Percentiles rank a stretch among this genome's conserved stretches.
These are phyloP conservation scores for Melanotaenia pygmaea DNA, from an alignment of 2,797 vertebrate species.

Conservation along the genomic window DNA sequence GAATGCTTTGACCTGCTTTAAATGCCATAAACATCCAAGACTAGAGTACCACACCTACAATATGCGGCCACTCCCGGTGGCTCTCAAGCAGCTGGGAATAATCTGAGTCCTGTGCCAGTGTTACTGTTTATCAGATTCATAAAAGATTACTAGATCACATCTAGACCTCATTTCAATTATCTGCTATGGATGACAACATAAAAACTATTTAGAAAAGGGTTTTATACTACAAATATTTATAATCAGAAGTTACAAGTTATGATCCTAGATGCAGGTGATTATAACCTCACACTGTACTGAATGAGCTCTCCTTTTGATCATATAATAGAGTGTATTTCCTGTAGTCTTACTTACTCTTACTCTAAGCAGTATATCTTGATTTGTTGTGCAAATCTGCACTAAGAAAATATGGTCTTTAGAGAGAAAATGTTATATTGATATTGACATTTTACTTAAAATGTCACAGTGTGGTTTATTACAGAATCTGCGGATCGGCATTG, in stretches of 20 bases:
- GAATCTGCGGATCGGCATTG: conserved; percentile 4
- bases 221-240: neutral
- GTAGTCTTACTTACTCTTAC: neutral
- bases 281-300: neutral
- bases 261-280: neutral
- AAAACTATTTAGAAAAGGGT: neutral
- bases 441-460: conserved; percentile 25
- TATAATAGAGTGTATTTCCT: neutral
- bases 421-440: conserved; percentile 8
- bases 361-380: conserved; percentile 5
- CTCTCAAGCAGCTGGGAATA: neutral
- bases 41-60: conserved; percentile 5
- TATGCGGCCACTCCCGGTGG: neutral
- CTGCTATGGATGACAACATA: neutral
- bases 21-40: conserved; percentile 9
- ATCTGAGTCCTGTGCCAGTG: neutral
- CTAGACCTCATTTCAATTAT: neutral
- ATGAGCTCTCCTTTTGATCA: neutral
- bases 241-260: neutral
- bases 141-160: neutral
- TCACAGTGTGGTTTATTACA: conserved; percentile 15
- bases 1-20: conserved; percentile 25
- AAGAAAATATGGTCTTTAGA: conserved; percentile 5
- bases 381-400: neutral
- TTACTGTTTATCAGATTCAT: neutral